A percentile compares a stretch with the other conserved stretches of the same genome.
These are phyloP conservation scores for Thera obeliscata DNA, from an alignment of 2,888 invertebrate genomes.

Conservation along the genomic window DNA sequence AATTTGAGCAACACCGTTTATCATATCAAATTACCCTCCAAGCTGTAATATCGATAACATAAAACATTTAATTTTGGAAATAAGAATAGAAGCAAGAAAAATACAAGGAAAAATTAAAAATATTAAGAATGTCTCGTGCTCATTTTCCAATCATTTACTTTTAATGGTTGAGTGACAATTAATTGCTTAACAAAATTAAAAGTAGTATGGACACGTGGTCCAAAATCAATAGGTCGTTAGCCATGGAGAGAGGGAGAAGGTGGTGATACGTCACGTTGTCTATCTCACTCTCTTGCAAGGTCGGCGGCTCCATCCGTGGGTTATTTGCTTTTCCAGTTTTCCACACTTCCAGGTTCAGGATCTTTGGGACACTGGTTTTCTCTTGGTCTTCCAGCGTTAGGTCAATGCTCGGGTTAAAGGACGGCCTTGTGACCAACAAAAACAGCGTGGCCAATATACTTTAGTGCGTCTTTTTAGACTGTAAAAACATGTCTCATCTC, in stretches of 20 bases:
- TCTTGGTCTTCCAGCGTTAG: not conserved
- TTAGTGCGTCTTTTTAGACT: not conserved
- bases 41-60: too few relatives aligned
- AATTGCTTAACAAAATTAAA: constrained; percentile 31
- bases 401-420: constrained; percentile 1
- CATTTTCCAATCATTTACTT: constrained; percentile 5
- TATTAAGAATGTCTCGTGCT: not conserved
- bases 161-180: constrained; percentile 13
- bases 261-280: constrained; percentile 51
- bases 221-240: constrained; percentile 49
- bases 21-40: too few relatives aligned
- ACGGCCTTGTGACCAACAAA: constrained; percentile 1
- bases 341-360: constrained; percentile 40
- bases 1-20: too few relatives aligned
- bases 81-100: not conserved
- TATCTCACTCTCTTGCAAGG: constrained; percentile 49
- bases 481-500: not conserved
- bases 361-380: not conserved
- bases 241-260: constrained; percentile 45
- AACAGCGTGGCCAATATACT: not conserved
- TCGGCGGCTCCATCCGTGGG: constrained; percentile 46
- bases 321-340: constrained; percentile 41
- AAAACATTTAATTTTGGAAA: too few relatives aligned
- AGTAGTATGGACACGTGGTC: constrained; percentile 41
- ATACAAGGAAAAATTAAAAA: not conserved